These are phyloP conservation scores for Endomychus coccineus DNA, from an alignment of 2,888 invertebrate species.

Conservation along the genomic window DNA sequence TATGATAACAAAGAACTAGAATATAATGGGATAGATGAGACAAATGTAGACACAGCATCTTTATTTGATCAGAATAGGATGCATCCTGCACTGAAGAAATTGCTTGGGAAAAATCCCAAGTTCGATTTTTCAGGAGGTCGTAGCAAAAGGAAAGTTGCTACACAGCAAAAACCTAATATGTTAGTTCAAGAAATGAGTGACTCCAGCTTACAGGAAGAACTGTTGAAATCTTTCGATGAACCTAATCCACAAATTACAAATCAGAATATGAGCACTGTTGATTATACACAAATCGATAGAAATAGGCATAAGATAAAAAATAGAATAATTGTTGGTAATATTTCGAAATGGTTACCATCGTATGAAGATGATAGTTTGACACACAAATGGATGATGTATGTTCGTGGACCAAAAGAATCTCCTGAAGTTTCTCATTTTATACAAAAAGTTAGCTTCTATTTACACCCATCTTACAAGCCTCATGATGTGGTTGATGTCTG, in stretches of 20 bases:
- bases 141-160: slow-evolving; percentile 9
- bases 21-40: slow-evolving; percentile 37
- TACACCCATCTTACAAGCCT: slow-evolving; percentile 82
- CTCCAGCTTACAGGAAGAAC: too few species aligned
- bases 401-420: slow-evolving; percentile 59
- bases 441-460: slow-evolving; percentile 66
- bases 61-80: slow-evolving; percentile 45
- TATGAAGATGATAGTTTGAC: slow-evolving; percentile 65
- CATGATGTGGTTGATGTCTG: slow-evolving; percentile 74
- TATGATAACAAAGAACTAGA: slow-evolving; percentile 51
- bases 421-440: slow-evolving; percentile 57
- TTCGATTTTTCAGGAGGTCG: slow-evolving; percentile 10
- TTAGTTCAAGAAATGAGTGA: neutral
- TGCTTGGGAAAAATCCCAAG: slow-evolving; percentile 53
- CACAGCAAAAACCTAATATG: slow-evolving; percentile 9
- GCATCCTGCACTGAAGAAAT: slow-evolving; percentile 70
- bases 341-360: slow-evolving; percentile 73
- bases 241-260: too few species aligned
- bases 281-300: slow-evolving; percentile 20
- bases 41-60: slow-evolving; percentile 19
- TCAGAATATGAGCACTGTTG: too few species aligned
- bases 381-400: slow-evolving; percentile 88
- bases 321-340: slow-evolving; percentile 57
- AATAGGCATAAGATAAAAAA: slow-evolving; percentile 37
- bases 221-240: too few species aligned